These are phyloP conservation scores for Monochamus alternatus DNA, from an alignment of 2,888 invertebrate species.

Conservation along the genomic window DNA sequence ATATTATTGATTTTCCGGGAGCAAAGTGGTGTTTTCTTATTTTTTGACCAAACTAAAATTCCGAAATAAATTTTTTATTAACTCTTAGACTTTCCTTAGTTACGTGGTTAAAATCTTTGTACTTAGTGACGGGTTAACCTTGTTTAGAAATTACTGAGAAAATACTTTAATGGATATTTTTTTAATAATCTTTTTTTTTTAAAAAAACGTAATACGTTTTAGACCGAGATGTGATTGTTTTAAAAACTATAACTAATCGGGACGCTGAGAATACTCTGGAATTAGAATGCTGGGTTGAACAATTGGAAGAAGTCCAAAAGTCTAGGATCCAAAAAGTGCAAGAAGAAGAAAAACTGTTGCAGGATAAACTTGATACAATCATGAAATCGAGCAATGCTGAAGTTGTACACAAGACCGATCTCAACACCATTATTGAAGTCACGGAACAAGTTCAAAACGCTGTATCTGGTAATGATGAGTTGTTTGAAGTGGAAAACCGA, in stretches of 20 bases:
- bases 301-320: constrained; percentile 73
- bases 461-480: constrained; percentile 41
- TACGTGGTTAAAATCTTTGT: too few species aligned
- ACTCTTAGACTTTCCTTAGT: too few species aligned
- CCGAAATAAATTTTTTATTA: too few species aligned
- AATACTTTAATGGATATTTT: too few species aligned
- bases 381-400: constrained; percentile 76
- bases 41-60: too few species aligned
- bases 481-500: too few species aligned
- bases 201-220: constrained; percentile 32
- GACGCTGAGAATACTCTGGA: constrained; percentile 71
- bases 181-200: too few species aligned
- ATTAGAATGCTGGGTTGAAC: constrained; percentile 83
- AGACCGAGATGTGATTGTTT: constrained; percentile 67
- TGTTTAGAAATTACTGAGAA: too few species aligned
- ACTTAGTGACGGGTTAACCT: too few species aligned
- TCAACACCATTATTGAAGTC: constrained; percentile 78
- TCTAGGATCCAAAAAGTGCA: constrained; percentile 75
- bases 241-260: constrained; percentile 63
- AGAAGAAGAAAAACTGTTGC: constrained; percentile 79
- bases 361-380: constrained; percentile 65
- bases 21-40: too few species aligned
- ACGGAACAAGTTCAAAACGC: constrained; percentile 57
- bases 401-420: constrained; percentile 79
- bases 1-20: too few species aligned